Conservation (phyloP, 1,140 invertebrate species). For the Drosophila miranda region DNA sequence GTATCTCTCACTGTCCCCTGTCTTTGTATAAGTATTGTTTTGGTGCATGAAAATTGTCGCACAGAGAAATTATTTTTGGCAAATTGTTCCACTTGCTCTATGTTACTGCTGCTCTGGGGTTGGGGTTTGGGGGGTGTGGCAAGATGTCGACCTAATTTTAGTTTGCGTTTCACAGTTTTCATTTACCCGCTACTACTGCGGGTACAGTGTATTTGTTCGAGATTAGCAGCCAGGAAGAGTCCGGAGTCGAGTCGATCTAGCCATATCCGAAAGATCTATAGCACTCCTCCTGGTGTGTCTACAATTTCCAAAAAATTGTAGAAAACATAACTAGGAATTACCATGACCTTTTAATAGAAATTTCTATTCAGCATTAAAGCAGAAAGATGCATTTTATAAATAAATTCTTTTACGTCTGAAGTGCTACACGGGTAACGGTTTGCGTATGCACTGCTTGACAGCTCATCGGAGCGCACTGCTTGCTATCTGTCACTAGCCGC, state of each 20-base stretch:
- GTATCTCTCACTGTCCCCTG: slow-evolving; percentile 22
- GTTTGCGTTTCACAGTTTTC: slow-evolving; percentile 42
- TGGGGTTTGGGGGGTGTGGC: background rate
- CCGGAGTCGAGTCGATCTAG: too few relatives aligned
- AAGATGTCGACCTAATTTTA: slow-evolving; percentile 65
- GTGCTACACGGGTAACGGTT: slow-evolving; percentile 5
- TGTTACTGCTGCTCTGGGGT: slow-evolving; percentile 10
- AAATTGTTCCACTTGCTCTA: slow-evolving; percentile 53
- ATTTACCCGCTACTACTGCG: slow-evolving; percentile 3
- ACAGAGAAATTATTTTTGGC: slow-evolving; percentile 73
- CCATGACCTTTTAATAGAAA: too few relatives aligned
- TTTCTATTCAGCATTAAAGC: too few relatives aligned
- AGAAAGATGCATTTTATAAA: slow-evolving; percentile 15
- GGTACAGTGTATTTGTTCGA: too few relatives aligned
- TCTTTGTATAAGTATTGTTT: slow-evolving; percentile 32
- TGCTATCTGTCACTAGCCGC: slow-evolving; percentile 8
- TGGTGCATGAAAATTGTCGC: slow-evolving; percentile 69
- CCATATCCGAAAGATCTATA: too few relatives aligned
- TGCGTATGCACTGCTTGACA: slow-evolving; percentile 27
- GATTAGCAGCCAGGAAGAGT: too few relatives aligned
- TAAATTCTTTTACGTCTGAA: slow-evolving; percentile 32
- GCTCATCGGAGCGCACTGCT: slow-evolving; percentile 5
- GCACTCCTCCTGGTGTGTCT: too few relatives aligned
- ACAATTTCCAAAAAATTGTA: too few relatives aligned
- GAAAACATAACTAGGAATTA: too few relatives aligned